Conservation (phyloP, 1,140 invertebrate genomes). For the Protaetia brevitarsis region DNA sequence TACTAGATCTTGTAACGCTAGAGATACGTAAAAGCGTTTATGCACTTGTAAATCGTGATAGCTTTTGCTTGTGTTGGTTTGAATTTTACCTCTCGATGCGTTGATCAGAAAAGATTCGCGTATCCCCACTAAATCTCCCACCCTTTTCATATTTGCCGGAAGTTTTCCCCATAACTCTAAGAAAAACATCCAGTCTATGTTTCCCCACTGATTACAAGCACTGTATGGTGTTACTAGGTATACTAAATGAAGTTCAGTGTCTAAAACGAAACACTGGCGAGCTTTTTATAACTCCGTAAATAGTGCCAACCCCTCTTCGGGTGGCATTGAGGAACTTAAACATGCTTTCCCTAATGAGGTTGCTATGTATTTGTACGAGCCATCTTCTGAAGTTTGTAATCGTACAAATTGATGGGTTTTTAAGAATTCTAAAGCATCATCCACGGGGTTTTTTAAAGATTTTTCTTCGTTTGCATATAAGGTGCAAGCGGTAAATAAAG, state of each 20-base stretch:
- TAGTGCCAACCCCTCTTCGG: conserved; percentile 83
- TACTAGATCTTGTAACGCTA: conserved; percentile 90
- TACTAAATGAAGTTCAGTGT: conserved; percentile 92
- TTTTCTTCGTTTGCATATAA: conserved; percentile 32
- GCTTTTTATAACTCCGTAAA: conserved; percentile 91
- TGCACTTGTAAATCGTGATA: conserved; percentile 50
- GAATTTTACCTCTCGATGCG: conserved; percentile 64
- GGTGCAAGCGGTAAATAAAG: conserved; percentile 79
- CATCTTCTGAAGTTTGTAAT: conserved; percentile 50
- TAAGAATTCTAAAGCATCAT: conserved; percentile 51
- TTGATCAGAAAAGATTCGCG: conserved; percentile 83
- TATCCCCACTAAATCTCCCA: conserved; percentile 89
- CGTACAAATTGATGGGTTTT: conserved; percentile 58
- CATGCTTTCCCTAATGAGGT: conserved; percentile 90
- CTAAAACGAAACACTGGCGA: conserved; percentile 84
- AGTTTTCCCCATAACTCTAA: conserved; percentile 82
- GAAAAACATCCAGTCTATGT: conserved; percentile 87
- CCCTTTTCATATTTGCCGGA: conserved; percentile 73
- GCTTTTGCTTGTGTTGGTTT: conserved; percentile 33
- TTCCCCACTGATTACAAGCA: conserved; percentile 70
- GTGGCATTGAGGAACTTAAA: conserved; percentile 86
- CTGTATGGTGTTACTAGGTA: conserved; percentile 90
- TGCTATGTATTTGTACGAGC: conserved; percentile 63
- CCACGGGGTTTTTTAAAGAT: conserved; percentile 36
- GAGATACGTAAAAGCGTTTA: conserved; percentile 83